Base-by-base conservation (phyloP, 2,797 vertebrate species). In the Pseudochaenichthys georgianus region DNA sequence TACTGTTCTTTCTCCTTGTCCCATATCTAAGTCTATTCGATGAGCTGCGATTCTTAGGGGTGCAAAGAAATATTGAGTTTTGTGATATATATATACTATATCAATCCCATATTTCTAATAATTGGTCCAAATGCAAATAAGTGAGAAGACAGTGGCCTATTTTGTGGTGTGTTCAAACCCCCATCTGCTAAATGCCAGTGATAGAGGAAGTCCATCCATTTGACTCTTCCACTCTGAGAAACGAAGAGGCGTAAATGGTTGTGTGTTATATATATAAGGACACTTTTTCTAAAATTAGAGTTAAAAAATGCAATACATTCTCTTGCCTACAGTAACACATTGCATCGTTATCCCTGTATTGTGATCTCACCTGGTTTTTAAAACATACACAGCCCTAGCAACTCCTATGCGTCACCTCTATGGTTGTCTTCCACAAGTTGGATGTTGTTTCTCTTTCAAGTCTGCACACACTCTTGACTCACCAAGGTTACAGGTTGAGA, bases 401-500 rank as follows among this genome's bases (percentile, higher is more conserved):
- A 38, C 34, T 38, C 70, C 19, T 41, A 31, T 58, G 52, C 23
- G 31, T 77, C 16, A 9, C 19, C 59, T 51, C 51, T 52, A 16
- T 16, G 28, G 60, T 28, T 28, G 23, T 48, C 38, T 28, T 38
- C 45, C 13, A 51, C 11, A 57, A 59, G 11, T 19, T 23, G 46
- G 34, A 47, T 50, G 47, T 13, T 47, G 16, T 51, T 79, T 50
- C 45, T 54, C 34, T 43, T 73, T 6, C 60, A 63, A 73, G 28
- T 66, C 50, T 51, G 13, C 64, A 54, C 51, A 71, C 73, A 66
- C 51, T 54, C 57, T 63, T 53, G 17, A 65, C 64, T 45, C 23
- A 42, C 45, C 57, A 54, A 75, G 50, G 63, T 78, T 47, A 75
- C 52, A 17, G 34, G 16, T 57, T 48, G n/a, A 41, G 63, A 68